Conservation (phyloP, 2,113 vertebrate species). For the Gasterosteus aculeatus region DNA sequence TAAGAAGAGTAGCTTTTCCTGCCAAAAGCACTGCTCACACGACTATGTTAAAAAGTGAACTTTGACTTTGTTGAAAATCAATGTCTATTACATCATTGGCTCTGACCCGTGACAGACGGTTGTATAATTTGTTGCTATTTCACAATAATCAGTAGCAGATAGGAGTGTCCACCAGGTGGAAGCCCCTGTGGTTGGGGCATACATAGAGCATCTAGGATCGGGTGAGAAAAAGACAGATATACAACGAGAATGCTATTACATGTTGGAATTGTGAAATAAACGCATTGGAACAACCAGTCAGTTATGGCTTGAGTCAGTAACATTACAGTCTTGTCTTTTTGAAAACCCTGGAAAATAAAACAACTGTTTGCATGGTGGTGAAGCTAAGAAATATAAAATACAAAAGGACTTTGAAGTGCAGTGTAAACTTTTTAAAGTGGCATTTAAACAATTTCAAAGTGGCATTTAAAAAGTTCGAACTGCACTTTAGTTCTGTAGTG, state of each 20-base stretch:
- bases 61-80: slow-evolving; percentile 30
- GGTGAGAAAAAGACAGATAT: too few relatives aligned
- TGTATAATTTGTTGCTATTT: slow-evolving; percentile 49
- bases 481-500: too few relatives aligned
- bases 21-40: slow-evolving; percentile 3
- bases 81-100: slow-evolving; percentile 32
- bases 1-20: slow-evolving; percentile 3
- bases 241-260: too few relatives aligned
- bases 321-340: neutral
- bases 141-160: slow-evolving; percentile 60
- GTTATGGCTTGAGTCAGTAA: too few relatives aligned
- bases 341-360: neutral
- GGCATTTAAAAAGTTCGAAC: too few relatives aligned
- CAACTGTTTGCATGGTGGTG: neutral
- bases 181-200: too few relatives aligned
- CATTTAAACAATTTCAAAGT: too few relatives aligned
- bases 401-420: neutral
- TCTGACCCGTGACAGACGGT: slow-evolving; percentile 25
- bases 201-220: too few relatives aligned
- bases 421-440: neutral
- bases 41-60: slow-evolving; percentile 26
- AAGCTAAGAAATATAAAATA: neutral
- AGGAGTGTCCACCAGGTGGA: slow-evolving; percentile 28
- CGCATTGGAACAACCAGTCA: too few relatives aligned
- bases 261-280: too few relatives aligned